phyloP scores from a whole-genome alignment of 2,113 vertebrate species.

The Tragelaphus scriptus region DNA sequence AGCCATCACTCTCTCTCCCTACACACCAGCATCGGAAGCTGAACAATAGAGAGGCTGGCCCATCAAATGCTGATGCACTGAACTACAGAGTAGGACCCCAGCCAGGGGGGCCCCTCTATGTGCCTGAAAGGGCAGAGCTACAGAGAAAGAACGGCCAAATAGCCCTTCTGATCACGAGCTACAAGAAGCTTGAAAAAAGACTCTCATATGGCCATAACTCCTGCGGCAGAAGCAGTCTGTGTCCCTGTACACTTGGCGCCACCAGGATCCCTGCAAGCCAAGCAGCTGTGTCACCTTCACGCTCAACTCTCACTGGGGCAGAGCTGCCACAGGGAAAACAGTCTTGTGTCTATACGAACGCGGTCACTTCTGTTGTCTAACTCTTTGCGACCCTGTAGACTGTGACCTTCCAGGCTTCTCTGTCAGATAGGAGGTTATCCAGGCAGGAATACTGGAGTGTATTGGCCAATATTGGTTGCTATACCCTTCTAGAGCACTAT shows the following conservation, averaged over 20 bases:
- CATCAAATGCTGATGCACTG: background rate
- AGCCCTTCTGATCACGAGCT: background rate
- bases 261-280: background rate
- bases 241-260: background rate
- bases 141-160: background rate
- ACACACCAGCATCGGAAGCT: background rate
- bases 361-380: background rate
- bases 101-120: background rate
- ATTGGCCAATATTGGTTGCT: background rate
- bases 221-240: background rate
- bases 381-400: background rate
- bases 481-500: background rate
- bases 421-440: background rate
- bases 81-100: background rate
- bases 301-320: background rate
- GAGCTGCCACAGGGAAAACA: background rate
- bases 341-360: accelerated
- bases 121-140: background rate
- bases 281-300: background rate
- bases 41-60: background rate
- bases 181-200: background rate
- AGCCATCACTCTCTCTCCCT: background rate
- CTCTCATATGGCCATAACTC: background rate
- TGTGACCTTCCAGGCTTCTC: background rate
- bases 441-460: background rate